Conservation (phyloP, 2,888 invertebrate genomes). For the Campoplex capitator region DNA sequence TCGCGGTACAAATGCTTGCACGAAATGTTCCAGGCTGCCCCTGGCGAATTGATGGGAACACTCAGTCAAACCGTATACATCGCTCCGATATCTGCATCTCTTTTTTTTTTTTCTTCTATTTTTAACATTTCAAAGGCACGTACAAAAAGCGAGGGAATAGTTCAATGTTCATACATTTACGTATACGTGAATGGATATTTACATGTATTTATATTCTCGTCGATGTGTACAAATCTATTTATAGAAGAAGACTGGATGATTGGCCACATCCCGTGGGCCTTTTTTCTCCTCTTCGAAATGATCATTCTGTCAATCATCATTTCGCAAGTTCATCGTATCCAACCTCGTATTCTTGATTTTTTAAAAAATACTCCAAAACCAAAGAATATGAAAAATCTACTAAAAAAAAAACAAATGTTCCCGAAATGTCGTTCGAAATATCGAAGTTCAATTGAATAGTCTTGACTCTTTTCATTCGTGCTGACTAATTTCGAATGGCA, state of each 20-base stretch:
- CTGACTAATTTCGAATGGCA: neutral
- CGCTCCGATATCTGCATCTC: slow-evolving; percentile 39
- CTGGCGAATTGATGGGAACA: slow-evolving; percentile 34
- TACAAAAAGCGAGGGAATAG: slow-evolving; percentile 19
- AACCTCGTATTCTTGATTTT: slow-evolving; percentile 10
- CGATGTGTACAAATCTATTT: neutral
- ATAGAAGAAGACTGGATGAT: slow-evolving; percentile 50
- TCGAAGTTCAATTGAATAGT: neutral
- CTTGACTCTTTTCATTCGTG: neutral
- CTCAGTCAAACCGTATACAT: slow-evolving; percentile 17
- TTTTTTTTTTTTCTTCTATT: slow-evolving; percentile 50
- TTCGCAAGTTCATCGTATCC: slow-evolving; percentile 32
- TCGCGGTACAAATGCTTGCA: slow-evolving; percentile 21
- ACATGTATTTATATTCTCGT: neutral
- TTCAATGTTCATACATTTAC: neutral
- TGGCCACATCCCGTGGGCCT: slow-evolving; percentile 60
- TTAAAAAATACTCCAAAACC: neutral
- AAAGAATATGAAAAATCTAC: neutral
- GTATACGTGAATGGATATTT: neutral
- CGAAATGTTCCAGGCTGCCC: neutral
- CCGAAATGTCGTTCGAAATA: neutral
- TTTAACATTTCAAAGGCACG: slow-evolving; percentile 64
- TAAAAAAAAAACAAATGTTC: neutral
- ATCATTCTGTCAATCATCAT: slow-evolving; percentile 27
- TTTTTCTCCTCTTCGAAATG: slow-evolving; percentile 28